Evolutionary conservation across 2,797 vertebrate genomes (phyloP).

Genomic region (Lepilemur septentrionalis): DNA sequence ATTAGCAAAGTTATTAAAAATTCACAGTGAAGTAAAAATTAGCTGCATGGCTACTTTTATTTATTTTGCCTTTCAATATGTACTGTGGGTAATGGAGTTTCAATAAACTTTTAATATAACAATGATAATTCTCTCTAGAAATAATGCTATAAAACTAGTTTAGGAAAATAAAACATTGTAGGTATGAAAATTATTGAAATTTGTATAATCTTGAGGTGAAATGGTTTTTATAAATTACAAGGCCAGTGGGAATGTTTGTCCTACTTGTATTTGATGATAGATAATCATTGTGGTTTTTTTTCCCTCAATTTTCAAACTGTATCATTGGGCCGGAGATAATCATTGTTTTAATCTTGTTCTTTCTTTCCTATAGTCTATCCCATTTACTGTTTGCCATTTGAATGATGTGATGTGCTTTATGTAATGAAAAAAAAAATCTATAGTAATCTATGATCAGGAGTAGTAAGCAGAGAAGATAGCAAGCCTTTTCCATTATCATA

Average conservation of each 20-base stretch:
- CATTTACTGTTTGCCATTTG: background rate
- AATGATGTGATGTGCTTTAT: background rate
- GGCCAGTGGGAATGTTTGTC: background rate
- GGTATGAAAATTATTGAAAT: background rate
- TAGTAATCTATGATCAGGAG: background rate
- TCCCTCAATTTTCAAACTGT: too few species aligned
- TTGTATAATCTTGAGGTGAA: background rate
- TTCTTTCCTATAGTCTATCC: background rate
- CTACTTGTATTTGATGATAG: background rate
- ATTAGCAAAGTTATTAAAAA: constrained; percentile 7
- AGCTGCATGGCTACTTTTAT: background rate
- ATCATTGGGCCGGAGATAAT: too few species aligned
- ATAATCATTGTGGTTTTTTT: background rate
- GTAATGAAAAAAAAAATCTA: background rate
- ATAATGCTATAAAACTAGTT: background rate
- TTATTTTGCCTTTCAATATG: constrained; percentile 30
- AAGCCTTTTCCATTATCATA: background rate
- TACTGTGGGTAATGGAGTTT: background rate
- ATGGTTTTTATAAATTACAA: background rate
- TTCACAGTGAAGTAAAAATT: constrained; percentile 34
- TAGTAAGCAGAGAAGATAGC: background rate
- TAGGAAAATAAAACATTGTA: background rate
- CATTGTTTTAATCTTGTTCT: background rate
- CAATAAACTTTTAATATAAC: background rate
- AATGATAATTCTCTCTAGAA: background rate